phyloP scores from a whole-genome alignment of 2,888 invertebrate genomes.

The Drosophila austrosaltans region DNA sequence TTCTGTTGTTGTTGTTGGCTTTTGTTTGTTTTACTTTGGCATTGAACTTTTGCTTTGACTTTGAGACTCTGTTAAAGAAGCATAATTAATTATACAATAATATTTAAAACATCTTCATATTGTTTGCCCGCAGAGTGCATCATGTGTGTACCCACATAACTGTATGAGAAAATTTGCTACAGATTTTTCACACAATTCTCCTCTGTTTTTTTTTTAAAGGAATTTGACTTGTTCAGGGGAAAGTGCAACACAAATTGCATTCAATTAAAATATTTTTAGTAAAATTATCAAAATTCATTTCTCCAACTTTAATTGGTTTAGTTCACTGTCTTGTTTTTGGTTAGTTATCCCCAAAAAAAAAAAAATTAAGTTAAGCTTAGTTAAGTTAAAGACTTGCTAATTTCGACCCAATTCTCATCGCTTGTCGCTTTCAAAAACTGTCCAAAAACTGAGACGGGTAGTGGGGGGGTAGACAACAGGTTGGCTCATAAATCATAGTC shows the following conservation, averaged over 20 bases:
- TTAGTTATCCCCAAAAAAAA: not conserved
- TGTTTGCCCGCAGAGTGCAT: conserved; percentile 49
- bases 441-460: not conserved
- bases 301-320: not conserved
- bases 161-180: conserved; percentile 58
- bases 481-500: conserved; percentile 63
- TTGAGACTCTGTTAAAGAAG: conserved; percentile 58
- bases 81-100: conserved; percentile 71
- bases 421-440: conserved; percentile 35
- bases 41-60: conserved; percentile 77
- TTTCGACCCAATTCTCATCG: conserved; percentile 71
- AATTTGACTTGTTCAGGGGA: conserved; percentile 25
- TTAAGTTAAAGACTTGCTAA: conserved; percentile 62
- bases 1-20: conserved; percentile 22
- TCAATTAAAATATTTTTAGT: not conserved
- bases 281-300: not conserved
- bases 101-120: conserved; percentile 74
- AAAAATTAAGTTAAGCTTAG: conserved; percentile 36
- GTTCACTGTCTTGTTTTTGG: not conserved
- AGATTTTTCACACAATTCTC: conserved; percentile 56
- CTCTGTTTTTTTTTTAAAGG: conserved; percentile 35
- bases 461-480: not conserved
- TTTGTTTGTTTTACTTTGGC: conserved; percentile 62
- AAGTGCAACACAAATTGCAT: conserved; percentile 3
- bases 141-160: conserved; percentile 35